phyloP scores from a whole-genome alignment of 64 coral and sea anemone species.

The Anthopleura sola region DNA sequence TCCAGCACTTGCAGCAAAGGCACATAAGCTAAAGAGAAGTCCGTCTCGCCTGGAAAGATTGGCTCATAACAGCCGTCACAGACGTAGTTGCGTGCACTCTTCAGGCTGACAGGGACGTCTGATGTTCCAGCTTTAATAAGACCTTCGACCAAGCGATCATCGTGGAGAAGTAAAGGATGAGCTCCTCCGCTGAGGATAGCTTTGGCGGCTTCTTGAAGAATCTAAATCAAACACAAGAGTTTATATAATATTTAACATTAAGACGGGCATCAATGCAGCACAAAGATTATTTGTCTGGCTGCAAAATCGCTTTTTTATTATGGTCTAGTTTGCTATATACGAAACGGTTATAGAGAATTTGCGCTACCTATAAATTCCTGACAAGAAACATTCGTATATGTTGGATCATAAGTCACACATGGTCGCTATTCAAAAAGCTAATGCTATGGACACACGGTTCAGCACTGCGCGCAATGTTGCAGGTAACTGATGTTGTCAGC shows the following conservation, averaged over 20 bases:
- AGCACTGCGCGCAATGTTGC: no score
- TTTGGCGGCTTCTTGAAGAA: slow-evolving; percentile 56
- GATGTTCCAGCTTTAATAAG: slow-evolving; percentile 11
- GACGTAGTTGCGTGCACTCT: slow-evolving; percentile 49
- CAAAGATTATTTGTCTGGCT: no score
- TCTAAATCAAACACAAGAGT: background rate
- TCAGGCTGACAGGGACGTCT: slow-evolving; percentile 43
- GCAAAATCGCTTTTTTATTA: no score
- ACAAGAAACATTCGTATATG: no score
- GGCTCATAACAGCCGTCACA: slow-evolving; percentile 83
- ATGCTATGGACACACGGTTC: no score
- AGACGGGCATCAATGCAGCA: background rate
- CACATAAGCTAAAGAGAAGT: slow-evolving; percentile 64
- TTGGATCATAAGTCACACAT: no score
- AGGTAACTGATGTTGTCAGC: no score
- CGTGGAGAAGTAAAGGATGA: slow-evolving; percentile 64
- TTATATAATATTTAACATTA: background rate
- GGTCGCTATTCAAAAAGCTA: no score
- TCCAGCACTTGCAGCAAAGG: slow-evolving; percentile 49
- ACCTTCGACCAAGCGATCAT: slow-evolving; percentile 57
- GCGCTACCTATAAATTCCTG: no score
- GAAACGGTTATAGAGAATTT: no score
- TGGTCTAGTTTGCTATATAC: no score
- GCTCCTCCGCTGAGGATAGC: slow-evolving; percentile 77
- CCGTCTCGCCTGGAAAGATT: slow-evolving; percentile 47